Percentiles rank a stretch among this genome's conserved stretches.
phyloP scores from a whole-genome alignment of 2,888 invertebrate species.

The Caenorhabditis sp. region DNA sequence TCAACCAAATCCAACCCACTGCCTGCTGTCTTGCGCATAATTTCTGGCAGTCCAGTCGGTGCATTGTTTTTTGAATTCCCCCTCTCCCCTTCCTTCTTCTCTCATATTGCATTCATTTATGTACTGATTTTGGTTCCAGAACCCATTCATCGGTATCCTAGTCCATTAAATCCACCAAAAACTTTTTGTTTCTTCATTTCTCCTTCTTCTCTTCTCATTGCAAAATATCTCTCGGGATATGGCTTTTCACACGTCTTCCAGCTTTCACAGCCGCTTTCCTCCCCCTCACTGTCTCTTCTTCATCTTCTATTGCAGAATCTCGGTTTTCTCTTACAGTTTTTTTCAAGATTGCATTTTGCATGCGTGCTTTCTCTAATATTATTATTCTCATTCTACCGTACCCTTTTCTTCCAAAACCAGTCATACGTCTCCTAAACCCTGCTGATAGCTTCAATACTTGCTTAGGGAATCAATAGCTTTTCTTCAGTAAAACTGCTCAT shows the following conservation, averaged over 20 bases:
- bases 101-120: conserved; percentile 17
- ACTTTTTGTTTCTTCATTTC: background rate
- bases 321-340: conserved; percentile 59
- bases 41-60: conserved; percentile 49
- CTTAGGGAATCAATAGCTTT: conserved; percentile 11
- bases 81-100: conserved; percentile 1
- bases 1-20: conserved; percentile 6
- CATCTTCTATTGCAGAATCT: conserved; percentile 46
- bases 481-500: conserved; percentile 5
- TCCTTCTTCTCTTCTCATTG: conserved; percentile 21
- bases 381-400: conserved; percentile 1
- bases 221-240: conserved; percentile 56
- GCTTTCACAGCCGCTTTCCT: conserved; percentile 54
- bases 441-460: background rate
- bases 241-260: conserved; percentile 18
- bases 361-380: conserved; percentile 53
- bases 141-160: conserved; percentile 23
- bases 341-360: conserved; percentile 56
- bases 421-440: conserved; percentile 11
- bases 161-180: conserved; percentile 11
- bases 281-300: conserved; percentile 6
- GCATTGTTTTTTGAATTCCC: conserved; percentile 5
- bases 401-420: conserved; percentile 21
- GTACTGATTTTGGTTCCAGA: conserved; percentile 24
- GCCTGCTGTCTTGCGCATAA: conserved; percentile 43